Evolutionary conservation across 2,113 vertebrate genomes (phyloP).

Genomic region (Meles meles): DNA sequence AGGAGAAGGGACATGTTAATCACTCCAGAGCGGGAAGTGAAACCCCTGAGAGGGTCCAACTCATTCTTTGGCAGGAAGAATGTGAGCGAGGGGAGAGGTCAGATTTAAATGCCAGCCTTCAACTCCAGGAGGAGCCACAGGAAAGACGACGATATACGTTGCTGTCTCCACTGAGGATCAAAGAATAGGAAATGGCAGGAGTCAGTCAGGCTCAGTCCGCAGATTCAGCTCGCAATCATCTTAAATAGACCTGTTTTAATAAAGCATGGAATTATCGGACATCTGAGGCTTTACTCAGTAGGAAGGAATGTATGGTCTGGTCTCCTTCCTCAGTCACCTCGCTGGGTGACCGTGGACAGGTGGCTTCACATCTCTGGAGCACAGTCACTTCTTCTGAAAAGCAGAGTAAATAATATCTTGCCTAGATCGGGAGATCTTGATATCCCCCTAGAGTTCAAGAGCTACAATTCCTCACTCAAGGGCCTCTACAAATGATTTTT

Average conservation of each 20-base stretch:
- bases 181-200: neutral
- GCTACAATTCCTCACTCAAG: neutral
- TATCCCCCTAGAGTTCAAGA: slow-evolving; percentile 28
- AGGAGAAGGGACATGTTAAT: neutral
- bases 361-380: neutral
- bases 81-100: neutral
- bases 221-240: neutral
- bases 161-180: neutral
- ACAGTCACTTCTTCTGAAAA: neutral
- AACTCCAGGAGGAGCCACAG: neutral
- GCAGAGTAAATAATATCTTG: neutral
- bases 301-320: neutral
- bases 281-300: neutral
- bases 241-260: neutral
- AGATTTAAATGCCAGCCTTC: neutral
- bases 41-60: neutral
- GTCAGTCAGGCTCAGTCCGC: neutral
- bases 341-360: neutral
- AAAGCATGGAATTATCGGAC: neutral
- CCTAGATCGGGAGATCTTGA: neutral
- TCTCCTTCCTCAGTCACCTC: neutral
- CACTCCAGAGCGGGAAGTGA: neutral
- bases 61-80: neutral
- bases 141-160: neutral
- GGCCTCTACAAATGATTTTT: neutral